Base-by-base conservation (phyloP, 2,113 vertebrate genomes). In the Saguinus midas region DNA sequence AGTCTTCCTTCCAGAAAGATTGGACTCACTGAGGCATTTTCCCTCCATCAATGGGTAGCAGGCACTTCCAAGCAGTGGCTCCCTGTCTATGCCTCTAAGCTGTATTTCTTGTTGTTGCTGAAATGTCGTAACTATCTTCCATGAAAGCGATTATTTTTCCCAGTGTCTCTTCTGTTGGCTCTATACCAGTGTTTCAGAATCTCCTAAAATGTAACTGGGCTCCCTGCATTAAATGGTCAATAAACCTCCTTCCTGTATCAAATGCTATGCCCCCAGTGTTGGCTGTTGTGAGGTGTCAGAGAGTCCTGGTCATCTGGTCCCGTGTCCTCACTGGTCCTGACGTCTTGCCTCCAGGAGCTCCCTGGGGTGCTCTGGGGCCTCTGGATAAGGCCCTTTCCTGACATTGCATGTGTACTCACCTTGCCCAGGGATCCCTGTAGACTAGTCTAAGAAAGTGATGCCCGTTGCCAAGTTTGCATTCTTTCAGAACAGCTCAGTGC, bases 401-500 rank as follows among this genome's bases (percentile, higher is more conserved):
- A 66, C 80, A 20, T 3, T 58, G 52, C 37, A 20, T 25, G 5
- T 80, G 27, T 21, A 25, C 27, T 21, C 37, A 23, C 20, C 25
- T 85, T 64, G 58, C 58, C 48, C 48, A 25, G 32, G 1, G 6
- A 87, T 84, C 32, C 48, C 48, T 75, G 2, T 0, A 70, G 92
- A 40, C 25, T 13, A 52, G 48, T 40, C 55, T 61, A 91, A 55
- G 35, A 80, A 92, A 87, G 17, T 1, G 3, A 21, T 35, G 14
- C 32, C 57, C 14, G 0, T 12, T 92, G 87, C 90, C 84, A 97
- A 95, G 45, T 10, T 8, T 64, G 55, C 70, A 96, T 98, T 98
- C 92, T 87, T 96, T 94, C 35, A 61, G 48, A 92, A 95, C 57
- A 97, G 81, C 93, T 95, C 91, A 90, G 91, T 76, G 75, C 64